phyloP scores from a whole-genome alignment of 2,113 vertebrate species.

The Felis chaus region DNA sequence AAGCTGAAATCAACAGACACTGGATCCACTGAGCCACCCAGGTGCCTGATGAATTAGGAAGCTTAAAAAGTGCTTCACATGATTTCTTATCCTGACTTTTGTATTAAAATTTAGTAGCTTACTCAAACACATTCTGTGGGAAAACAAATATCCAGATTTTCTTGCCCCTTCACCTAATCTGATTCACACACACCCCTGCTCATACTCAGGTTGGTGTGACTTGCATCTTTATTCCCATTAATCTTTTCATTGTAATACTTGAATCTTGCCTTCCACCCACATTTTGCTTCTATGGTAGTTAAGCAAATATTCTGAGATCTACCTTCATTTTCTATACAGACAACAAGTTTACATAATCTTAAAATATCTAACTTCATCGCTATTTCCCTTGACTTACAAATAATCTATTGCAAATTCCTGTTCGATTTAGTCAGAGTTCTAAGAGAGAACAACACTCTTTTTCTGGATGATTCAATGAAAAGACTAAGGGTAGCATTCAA shows the following conservation, averaged over 20 bases:
- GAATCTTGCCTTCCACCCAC: neutral
- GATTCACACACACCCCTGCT: neutral
- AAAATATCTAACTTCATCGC: neutral
- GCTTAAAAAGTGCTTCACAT: neutral
- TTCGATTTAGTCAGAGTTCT: neutral
- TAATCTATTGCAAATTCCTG: neutral
- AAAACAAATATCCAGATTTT: neutral
- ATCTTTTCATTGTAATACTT: neutral
- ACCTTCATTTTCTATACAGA: neutral
- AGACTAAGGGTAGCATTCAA: neutral
- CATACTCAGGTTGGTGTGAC: neutral
- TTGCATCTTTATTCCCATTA: neutral
- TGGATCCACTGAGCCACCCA: too few species aligned
- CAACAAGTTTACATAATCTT: neutral
- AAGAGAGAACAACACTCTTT: neutral
- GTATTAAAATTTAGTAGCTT: neutral
- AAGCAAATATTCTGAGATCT: neutral
- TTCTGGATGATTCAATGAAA: neutral
- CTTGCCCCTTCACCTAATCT: neutral
- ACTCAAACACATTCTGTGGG: neutral
- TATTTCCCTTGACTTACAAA: neutral
- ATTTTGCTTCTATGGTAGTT: neutral
- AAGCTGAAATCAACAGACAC: too few species aligned
- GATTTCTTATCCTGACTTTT: neutral
- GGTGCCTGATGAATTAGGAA: too few species aligned